These are phyloP conservation scores for Epizoanthus rinbou DNA, from an alignment of 92 coral and sea anemone species.

Conservation along the genomic window DNA sequence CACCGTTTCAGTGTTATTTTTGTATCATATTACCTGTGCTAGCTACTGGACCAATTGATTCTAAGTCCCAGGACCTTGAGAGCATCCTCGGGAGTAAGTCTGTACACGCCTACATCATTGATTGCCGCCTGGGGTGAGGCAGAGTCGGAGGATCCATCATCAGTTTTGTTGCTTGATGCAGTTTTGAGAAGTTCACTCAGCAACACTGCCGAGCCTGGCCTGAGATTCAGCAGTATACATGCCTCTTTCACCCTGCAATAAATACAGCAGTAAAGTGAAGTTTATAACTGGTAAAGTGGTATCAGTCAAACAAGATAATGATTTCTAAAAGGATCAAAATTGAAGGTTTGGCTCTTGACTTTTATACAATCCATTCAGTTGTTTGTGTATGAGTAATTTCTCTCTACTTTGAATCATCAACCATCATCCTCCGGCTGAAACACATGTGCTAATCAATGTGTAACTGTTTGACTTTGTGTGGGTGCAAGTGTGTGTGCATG, in stretches of 20 bases:
- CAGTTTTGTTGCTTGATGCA: slow-evolving; percentile 39
- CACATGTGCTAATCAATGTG: too few relatives aligned
- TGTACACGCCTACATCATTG: slow-evolving; percentile 87
- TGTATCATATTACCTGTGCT: background rate
- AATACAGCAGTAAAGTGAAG: background rate
- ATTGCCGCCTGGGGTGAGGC: slow-evolving; percentile 73
- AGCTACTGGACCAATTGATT: slow-evolving; percentile 76
- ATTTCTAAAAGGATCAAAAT: too few relatives aligned
- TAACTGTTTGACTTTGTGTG: background rate
- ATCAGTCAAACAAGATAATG: too few relatives aligned
- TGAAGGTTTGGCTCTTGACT: too few relatives aligned
- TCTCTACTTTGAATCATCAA: too few relatives aligned
- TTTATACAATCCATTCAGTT: too few relatives aligned
- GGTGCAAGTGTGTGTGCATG: background rate
- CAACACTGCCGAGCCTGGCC: slow-evolving; percentile 93
- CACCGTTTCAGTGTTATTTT: too few relatives aligned
- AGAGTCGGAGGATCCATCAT: slow-evolving; percentile 39
- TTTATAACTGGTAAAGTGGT: too few relatives aligned
- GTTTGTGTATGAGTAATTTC: too few relatives aligned
- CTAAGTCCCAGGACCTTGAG: slow-evolving; percentile 80
- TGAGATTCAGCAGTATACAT: slow-evolving; percentile 80
- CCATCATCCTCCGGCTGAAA: too few relatives aligned
- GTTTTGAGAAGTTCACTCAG: slow-evolving; percentile 76
- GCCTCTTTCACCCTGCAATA: slow-evolving; percentile 87
- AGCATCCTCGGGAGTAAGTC: slow-evolving; percentile 75